Base-by-base conservation (phyloP, 1,140 invertebrate genomes). In the Pissodes strobi region DNA sequence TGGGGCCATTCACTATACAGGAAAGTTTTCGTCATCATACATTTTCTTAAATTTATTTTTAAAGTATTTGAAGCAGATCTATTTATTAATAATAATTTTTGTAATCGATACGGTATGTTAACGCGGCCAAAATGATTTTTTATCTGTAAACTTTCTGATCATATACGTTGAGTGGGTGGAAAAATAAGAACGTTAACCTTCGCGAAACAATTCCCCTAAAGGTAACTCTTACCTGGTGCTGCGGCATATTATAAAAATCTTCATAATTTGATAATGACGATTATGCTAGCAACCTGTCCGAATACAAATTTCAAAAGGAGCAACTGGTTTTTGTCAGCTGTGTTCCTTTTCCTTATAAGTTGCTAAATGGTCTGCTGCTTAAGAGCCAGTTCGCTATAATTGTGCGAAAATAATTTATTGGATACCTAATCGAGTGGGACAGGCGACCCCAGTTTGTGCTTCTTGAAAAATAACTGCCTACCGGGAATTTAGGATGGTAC, bases 321-420 rank as follows among this genome's bases (percentile, higher is more conserved):
- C 52, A 53, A 63, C 60, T 41, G 60, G 60, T 63, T 55, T 63
- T 34, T 9, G 25, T 25, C 39, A 53, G 37, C 43, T 37, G 49
- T 53, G 53, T 60, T 51, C 39, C 49, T 63, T 63, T 60, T 39
- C 60, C 49, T 63, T 63, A 53, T 63, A 63, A 55, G 60, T 45
- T 49, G 38, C 39, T 63, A 55, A 43, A 53, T 48, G 49, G 49
- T 41, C 60, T 43, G 49, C 52, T 48, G 52, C 23, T 53, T 45
- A 13, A 30, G 21, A 23, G 45, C 34, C 57, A 49, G 46, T 51
- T 49, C 17, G 37, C 43, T 25, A 60, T 60, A 60, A 60, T 60
- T 60, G 57, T 60, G 57, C 64, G 61, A 67, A 69, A 67, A 67
- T 69, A 67, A 66, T 69, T 69, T 59, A 64, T 66, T 64, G 64